Conservation (phyloP, 2,113 vertebrate species). For the Rhea americana region DNA sequence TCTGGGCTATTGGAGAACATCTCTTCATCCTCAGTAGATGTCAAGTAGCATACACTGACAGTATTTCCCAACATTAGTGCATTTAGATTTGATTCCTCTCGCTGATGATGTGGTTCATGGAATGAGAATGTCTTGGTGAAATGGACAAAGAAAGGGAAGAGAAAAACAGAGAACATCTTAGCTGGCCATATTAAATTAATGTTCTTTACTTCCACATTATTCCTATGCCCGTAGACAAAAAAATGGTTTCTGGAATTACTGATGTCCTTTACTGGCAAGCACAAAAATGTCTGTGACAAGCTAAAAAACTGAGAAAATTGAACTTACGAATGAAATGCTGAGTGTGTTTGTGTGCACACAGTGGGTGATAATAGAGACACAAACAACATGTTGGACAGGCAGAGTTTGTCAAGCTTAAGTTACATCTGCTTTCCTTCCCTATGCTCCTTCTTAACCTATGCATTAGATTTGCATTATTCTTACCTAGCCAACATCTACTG, state of each 20-base stretch:
- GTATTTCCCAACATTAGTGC: neutral
- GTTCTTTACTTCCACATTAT: neutral
- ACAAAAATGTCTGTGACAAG: neutral
- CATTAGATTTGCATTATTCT: accelerated
- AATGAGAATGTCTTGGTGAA: neutral
- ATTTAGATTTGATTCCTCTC: neutral
- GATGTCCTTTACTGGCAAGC: conserved; percentile 38
- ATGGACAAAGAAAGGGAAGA: neutral
- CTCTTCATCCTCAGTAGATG: neutral
- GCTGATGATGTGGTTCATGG: neutral
- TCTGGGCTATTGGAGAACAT: neutral
- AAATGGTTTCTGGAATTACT: conserved; percentile 1
- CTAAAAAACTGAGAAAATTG: neutral
- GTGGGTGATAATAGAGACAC: neutral
- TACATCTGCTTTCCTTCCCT: neutral
- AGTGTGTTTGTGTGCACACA: neutral
- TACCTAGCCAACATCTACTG: neutral
- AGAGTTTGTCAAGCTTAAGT: neutral
- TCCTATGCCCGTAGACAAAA: neutral
- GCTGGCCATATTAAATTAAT: neutral
- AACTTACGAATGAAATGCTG: conserved; percentile 5
- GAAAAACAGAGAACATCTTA: neutral
- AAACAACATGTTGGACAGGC: neutral
- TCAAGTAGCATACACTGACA: neutral
- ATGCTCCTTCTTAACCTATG: accelerated